Evolutionary conservation across 2,113 vertebrate species (phyloP), one percentile per base, ranked within the genome.

Genomic region (Heteronetta atricapilla): DNA sequence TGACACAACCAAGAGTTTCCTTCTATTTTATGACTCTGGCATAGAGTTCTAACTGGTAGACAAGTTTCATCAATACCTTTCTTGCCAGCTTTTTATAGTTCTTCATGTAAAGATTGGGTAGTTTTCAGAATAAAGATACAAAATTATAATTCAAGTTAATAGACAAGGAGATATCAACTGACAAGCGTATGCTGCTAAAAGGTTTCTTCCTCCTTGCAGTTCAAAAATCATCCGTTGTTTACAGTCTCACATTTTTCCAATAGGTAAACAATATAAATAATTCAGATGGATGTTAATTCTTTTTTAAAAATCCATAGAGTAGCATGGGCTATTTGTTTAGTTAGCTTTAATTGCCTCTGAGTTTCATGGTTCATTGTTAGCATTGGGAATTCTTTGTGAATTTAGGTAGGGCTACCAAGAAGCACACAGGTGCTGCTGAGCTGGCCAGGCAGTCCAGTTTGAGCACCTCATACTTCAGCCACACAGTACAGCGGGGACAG

Each of bases 261-360:
- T 19, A 74, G 46, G 31, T 70, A 93, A 94, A 88, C 52, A 93
- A 42, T 3, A 80, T 67, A 42, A 94, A 88, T 93, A 93, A 82
- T 91, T 86, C 79, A 90, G 20, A 52, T 63, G 86, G 13, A 52
- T 31, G 38, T 80, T 90, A 85, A 94, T 86, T 81, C 33, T 48
- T 55, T 55, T 17, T 78, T 78, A 77, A 94, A 94, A 86, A 74
- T 33, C 64, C 60, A 68, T 64, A 78, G 29, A 78, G 44, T 16
- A 82, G n/a, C 76, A 21, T 0, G 1, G 64, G 25, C 44, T 88
- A 40, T 94, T 91, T 89, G 68, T 36, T 94, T 72, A 38, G 28
- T 52, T 66, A 66, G 11, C 44, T 95, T 75, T 75, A 63, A 52
- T 67, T 88, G 68, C 23, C 20, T 91, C 44, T 2, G 3, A 70